Base-by-base conservation (phyloP, 2,888 invertebrate species). In the Nezara viridula region DNA sequence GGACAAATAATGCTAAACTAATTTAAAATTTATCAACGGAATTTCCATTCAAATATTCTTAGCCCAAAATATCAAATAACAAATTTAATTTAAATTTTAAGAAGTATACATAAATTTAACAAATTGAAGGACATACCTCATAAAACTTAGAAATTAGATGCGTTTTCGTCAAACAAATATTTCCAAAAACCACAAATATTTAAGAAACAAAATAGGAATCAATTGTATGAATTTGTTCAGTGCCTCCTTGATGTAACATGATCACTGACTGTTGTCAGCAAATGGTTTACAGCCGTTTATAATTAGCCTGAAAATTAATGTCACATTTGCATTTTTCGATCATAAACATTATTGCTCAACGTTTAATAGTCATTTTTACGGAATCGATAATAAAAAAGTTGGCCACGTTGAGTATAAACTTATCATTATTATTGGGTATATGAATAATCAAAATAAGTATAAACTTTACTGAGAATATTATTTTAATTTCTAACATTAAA, bases 261-360 rank as follows among this genome's bases (percentile, higher is more conserved):
- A 81, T 81, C 44, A 1, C 37, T 24, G 3, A 81, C 81, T 81
- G 81, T 21, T 2, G 44, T n/a, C 81, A 81, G 81, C 44, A 73
- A 73, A 37, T 21, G 24, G 6, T 37, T 5, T 37, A 1, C 5
- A 5, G 2, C 4, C 66, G 32, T 73, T 73, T 73, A 37, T 73
- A 37, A 37, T 73, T 73, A 73, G 32, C 16, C 27, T 4, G 14
- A 73, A 73, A 37, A 73, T 73, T 73, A 73, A 60, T 27, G 66
- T 73, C 6, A 73, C 10, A 19, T 32, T 73, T 6, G 66, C 66
- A 73, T 73, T 73, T 73, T 73, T 37, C n/a, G 1, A 4, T 73
- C 7, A 73, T 73, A 73, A 73, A 73, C 37, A 73, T 21, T 27
- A 32, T 73, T 73, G 66, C 66, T 73, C 37, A 60, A 60, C n/a